Base-by-base conservation (phyloP, 2,113 vertebrate species). In the Callipepla squamata region DNA sequence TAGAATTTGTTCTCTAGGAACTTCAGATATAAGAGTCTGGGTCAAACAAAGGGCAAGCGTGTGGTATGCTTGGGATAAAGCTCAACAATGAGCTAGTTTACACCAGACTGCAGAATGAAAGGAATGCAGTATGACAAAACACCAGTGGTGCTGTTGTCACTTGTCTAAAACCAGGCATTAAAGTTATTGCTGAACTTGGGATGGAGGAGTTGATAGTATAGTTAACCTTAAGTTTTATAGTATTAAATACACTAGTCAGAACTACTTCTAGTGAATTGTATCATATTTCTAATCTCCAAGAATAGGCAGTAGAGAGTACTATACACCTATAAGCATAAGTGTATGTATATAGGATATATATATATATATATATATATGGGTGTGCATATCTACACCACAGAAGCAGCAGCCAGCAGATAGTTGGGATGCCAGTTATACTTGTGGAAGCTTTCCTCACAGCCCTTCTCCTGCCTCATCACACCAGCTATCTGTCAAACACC, bases 1-100 rank as follows among this genome's bases (percentile, higher is more conserved):
- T 82, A 89, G 87, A 93, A 92, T 91, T 87, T 82, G 44, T 92
- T 95, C 90, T 92, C 75, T 85, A 91, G 68, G 81, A 94, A 90
- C 63, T 85, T 73, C 67, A 94, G 94, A 75, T 47, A 53, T 63
- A 93, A 92, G 74, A 87, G 84, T 89, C 38, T 66, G 66, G 79
- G 85, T 93, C 68, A 87, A 91, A 88, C 44, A 83, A 92, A 94
- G 92, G 89, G 65, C 80, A 85, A 85, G 80, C n/a, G 63, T 79
- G 69, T 81, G 77, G 38, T 87, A 45, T 87, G 62, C 68, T 57
- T 72, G 58, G 65, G 61, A 74, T 84, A 80, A 91, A 80, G 75
- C 12, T 79, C 55, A 91, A 55, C 67, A 87, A 87, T 15, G 59
- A 92, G 55, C 30, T 89, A 95, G 86, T 80, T 95, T 93, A 77